Conservation (phyloP, 2,797 vertebrate genomes). For the Pseudochromis fuscus region DNA sequence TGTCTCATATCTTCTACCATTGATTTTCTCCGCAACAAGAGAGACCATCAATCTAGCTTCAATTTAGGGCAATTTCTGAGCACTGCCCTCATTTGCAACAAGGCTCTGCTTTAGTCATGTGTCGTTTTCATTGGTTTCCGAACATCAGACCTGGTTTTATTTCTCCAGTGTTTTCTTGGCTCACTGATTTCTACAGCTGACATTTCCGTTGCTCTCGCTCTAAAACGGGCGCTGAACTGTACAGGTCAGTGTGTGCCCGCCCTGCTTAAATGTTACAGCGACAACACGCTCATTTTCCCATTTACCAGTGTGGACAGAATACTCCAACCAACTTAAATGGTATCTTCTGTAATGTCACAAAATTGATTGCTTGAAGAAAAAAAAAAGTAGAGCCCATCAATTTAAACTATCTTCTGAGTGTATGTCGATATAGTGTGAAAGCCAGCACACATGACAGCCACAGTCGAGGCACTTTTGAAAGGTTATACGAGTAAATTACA, state of each 20-base stretch:
- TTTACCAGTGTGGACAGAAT: constrained; percentile 39
- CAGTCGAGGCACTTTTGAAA: background rate
- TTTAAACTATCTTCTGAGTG: background rate
- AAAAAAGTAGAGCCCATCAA: background rate
- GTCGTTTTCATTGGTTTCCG: constrained; percentile 58
- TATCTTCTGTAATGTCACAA: background rate
- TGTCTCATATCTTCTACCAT: constrained; percentile 57
- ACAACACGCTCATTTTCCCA: constrained; percentile 52
- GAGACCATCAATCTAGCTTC: constrained; percentile 66
- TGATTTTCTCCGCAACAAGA: constrained; percentile 65
- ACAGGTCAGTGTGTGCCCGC: constrained; percentile 41
- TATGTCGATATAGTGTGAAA: constrained; percentile 8
- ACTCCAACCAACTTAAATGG: background rate
- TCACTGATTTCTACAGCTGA: constrained; percentile 59
- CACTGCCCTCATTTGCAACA: constrained; percentile 60
- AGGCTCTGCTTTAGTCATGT: constrained; percentile 40
- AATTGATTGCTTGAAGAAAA: background rate
- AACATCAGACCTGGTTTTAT: constrained; percentile 57
- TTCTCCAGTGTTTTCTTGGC: constrained; percentile 49
- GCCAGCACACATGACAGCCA: background rate
- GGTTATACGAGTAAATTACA: no score
- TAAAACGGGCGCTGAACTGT: constrained; percentile 43
- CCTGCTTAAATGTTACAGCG: constrained; percentile 66
- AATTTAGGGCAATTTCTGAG: constrained; percentile 69
- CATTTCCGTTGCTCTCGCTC: constrained; percentile 68